Conservation (phyloP, 2,888 invertebrate genomes). For the Eupeodes latifasciatus region DNA sequence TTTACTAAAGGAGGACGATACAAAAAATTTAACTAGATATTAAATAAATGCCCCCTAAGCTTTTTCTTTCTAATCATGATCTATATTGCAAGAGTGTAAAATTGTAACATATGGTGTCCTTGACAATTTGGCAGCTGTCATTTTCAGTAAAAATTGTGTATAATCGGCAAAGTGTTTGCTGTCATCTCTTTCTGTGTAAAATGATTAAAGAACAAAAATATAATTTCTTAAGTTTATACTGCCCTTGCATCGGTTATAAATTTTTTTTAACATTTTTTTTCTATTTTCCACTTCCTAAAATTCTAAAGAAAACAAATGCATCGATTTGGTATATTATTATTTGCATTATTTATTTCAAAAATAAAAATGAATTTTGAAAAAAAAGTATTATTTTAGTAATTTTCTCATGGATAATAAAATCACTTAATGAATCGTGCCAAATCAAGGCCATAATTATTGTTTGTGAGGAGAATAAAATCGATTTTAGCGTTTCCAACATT, state of each 20-base stretch:
- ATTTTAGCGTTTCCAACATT: constrained; percentile 6
- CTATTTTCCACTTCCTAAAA: neutral
- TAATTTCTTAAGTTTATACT: too few species aligned
- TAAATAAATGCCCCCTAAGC: too few species aligned
- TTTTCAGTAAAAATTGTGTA: neutral
- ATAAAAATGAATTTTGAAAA: neutral
- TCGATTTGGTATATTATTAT: neutral
- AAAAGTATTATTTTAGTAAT: constrained; percentile 21
- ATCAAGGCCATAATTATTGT: constrained; percentile 2
- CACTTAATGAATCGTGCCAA: constrained; percentile 46
- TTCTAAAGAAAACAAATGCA: neutral
- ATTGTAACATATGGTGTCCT: too few species aligned
- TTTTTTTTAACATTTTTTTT: neutral
- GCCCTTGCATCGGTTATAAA: too few species aligned
- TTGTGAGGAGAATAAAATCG: neutral
- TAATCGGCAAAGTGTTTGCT: too few species aligned
- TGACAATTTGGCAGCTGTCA: neutral
- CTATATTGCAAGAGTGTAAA: too few species aligned
- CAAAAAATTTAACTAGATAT: too few species aligned
- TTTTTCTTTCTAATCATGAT: too few species aligned
- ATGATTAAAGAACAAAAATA: too few species aligned
- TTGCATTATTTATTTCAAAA: neutral
- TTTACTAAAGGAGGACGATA: too few species aligned
- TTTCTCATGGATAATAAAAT: constrained; percentile 40
- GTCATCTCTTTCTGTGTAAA: too few species aligned